Percentiles rank a stretch among this genome's conserved stretches.
Conservation (phyloP, 2,888 invertebrate species). For the Monochamus alternatus region DNA sequence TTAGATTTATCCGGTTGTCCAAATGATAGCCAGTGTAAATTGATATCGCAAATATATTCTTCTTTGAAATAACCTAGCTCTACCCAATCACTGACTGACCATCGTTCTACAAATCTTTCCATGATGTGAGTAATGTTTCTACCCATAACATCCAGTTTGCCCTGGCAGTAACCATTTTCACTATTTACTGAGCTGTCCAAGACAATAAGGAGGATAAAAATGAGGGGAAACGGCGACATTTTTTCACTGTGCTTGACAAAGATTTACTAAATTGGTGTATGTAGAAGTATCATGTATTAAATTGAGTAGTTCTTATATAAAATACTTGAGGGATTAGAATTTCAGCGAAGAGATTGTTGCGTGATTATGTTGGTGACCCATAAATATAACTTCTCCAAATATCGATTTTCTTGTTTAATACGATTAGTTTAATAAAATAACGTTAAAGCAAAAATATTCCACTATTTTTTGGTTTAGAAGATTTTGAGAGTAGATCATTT, state of each 20-base stretch:
- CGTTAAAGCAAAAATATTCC: too few relatives aligned
- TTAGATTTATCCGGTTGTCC: constrained; percentile 75
- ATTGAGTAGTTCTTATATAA: constrained; percentile 8
- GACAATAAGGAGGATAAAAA: constrained; percentile 3
- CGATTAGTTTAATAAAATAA: too few relatives aligned
- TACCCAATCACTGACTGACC: constrained; percentile 72
- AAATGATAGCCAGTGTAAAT: constrained; percentile 83
- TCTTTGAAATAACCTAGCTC: constrained; percentile 74
- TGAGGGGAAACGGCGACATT: background rate
- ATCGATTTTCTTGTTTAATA: background rate
- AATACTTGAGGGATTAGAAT: constrained; percentile 12
- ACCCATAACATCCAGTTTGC: constrained; percentile 4
- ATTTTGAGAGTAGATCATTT: too few relatives aligned
- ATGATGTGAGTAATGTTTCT: constrained; percentile 41
- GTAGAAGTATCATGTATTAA: background rate
- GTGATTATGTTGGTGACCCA: background rate
- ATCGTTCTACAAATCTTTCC: constrained; percentile 61
- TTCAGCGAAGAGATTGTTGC: background rate
- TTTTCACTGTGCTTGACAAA: background rate
- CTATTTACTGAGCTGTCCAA: background rate
- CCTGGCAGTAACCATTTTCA: constrained; percentile 5
- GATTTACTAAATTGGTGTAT: background rate
- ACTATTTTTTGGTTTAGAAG: too few relatives aligned
- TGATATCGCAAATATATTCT: constrained; percentile 76
- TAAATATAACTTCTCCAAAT: background rate